Percentiles rank a stretch among this genome's conserved stretches.
Evolutionary conservation across 2,797 vertebrate genomes (phyloP).

Genomic region (Balearica regulorum): DNA sequence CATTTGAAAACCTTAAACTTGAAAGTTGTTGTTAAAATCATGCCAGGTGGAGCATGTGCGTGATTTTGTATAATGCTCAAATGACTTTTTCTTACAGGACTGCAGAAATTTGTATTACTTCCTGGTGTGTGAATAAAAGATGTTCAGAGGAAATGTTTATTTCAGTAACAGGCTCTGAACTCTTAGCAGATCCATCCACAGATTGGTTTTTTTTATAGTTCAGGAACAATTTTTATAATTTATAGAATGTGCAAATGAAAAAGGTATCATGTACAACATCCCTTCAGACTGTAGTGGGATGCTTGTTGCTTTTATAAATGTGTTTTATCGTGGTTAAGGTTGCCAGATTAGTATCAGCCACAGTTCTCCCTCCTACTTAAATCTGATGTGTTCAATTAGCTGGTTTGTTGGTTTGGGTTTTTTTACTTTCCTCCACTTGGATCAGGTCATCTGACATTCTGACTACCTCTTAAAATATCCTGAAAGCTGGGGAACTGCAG

Average conservation of each 20-base stretch:
- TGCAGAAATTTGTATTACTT: neutral
- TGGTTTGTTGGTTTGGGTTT: neutral
- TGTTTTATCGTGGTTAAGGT: neutral
- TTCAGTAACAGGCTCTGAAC: neutral
- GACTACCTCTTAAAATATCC: neutral
- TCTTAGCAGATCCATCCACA: neutral
- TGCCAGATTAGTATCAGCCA: neutral
- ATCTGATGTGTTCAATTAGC: neutral
- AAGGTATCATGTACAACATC: neutral
- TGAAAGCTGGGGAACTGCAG: neutral
- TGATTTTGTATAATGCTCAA: neutral
- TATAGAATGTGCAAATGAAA: neutral
- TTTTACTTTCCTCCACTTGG: neutral
- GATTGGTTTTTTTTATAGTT: neutral
- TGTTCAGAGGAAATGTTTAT: neutral
- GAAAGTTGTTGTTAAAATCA: neutral
- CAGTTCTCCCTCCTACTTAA: neutral
- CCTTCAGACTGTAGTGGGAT: neutral
- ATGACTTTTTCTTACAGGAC: neutral
- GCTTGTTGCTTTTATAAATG: neutral
- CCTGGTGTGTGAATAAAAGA: neutral
- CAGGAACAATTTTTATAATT: neutral
- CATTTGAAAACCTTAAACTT: neutral
- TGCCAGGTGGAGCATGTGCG: neutral
- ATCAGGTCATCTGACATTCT: neutral